Percentiles rank a stretch among this genome's conserved stretches.
Evolutionary conservation across 1,140 invertebrate species (phyloP).

Genomic region (Heliothis subflexa): DNA sequence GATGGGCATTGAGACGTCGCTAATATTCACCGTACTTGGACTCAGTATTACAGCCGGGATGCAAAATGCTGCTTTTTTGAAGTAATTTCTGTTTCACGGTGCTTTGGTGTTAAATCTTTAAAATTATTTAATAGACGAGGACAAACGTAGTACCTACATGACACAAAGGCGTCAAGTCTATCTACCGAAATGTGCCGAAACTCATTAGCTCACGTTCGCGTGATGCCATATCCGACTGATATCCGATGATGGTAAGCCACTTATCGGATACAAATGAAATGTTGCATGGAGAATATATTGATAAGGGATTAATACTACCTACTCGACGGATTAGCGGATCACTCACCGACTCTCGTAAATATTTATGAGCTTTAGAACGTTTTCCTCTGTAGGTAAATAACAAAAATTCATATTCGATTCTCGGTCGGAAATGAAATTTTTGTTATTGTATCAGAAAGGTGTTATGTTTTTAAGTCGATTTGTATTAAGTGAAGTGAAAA

Average conservation of each 20-base stretch:
- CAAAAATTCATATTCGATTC: too few species aligned
- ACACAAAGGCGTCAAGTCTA: background rate
- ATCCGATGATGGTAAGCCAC: slow-evolving; percentile 35
- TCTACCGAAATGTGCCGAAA: background rate
- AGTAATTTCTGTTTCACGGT: too few species aligned
- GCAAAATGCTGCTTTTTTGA: background rate
- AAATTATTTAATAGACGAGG: too few species aligned
- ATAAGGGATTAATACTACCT: slow-evolving; percentile 33
- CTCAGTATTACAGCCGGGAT: background rate
- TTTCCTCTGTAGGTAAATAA: background rate
- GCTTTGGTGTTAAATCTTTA: too few species aligned
- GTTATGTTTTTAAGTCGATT: background rate
- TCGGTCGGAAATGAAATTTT: slow-evolving; percentile 6
- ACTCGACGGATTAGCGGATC: slow-evolving; percentile 28
- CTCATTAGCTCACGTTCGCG: slow-evolving; percentile 17
- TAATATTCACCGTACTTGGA: background rate
- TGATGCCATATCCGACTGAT: slow-evolving; percentile 27
- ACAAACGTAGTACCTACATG: background rate
- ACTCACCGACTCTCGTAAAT: slow-evolving; percentile 17
- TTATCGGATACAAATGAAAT: slow-evolving; percentile 37
- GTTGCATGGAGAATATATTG: slow-evolving; percentile 34
- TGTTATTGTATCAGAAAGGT: background rate
- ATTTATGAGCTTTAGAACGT: slow-evolving; percentile 22
- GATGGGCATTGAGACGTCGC: background rate
- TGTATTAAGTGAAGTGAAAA: too few species aligned